Base-by-base conservation (phyloP, 2,797 vertebrate genomes). In the Urosaurus nigricauda region DNA sequence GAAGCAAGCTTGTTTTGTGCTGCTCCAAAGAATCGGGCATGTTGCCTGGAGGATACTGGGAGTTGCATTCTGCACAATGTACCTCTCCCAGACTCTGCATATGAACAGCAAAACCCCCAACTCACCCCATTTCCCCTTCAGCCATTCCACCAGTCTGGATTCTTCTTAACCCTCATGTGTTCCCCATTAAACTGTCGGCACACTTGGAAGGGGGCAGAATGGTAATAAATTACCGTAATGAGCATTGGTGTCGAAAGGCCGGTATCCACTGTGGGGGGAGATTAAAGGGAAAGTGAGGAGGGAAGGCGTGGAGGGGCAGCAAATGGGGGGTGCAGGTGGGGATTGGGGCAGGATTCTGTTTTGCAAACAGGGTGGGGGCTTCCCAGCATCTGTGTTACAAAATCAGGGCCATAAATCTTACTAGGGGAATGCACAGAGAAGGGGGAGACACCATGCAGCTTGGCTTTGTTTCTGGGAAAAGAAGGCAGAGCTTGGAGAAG, bases 121-220 rank as follows among this genome's bases (percentile, higher is more conserved):
- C 8, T 2, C 35, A 79, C 4, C 70, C 71, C 47, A 26, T 11
- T 11, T 32, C 35, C 37, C 4, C 35, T 24, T 24, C 4, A 37
- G 24, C 14, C n/a, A 19, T 6, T 29, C 43, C n/a, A 29, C 71
- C 21, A 9, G 53, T 19, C 63, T 40, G 56, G 26, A 75, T 73
- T 29, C 40, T 74, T 32, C 17, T 21, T 3, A 60, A 3, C 32
- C 92, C 60, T 40, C 95, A 95, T 92, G 91, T 94, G 95, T 94
- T 95, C 94, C 94, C 92, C 88, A 95, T 95, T 95, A 95, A 83
- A 7, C 16, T 9, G 56, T 5, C 0, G 65, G 73, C 86, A 24
- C 1, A 1, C 85, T 84, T 91, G 83, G 88, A 92, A 94, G 35
- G 43, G 65, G n/a, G 5, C 16, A 17, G 89, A 89, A 85, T 86